phyloP scores from a whole-genome alignment of 2,888 invertebrate genomes.

The Chymomyza fuscimana region DNA sequence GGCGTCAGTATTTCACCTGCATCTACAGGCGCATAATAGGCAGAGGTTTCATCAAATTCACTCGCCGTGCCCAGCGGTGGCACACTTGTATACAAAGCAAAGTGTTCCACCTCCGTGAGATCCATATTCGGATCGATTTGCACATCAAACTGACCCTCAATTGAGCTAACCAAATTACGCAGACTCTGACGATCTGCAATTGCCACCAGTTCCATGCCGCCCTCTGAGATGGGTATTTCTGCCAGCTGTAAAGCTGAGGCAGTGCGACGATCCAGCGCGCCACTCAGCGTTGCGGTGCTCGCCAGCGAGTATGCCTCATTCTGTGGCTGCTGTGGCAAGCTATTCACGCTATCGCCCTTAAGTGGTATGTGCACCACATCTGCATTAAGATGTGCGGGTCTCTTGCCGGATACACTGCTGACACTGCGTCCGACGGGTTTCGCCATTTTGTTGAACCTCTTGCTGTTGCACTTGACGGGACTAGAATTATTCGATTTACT shows the following conservation, averaged over 20 bases:
- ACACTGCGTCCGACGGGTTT: constrained; percentile 83
- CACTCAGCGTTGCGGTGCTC: constrained; percentile 78
- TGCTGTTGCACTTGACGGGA: constrained; percentile 55
- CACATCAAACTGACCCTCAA: constrained; percentile 79
- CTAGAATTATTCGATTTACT: constrained; percentile 41
- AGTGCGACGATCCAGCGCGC: constrained; percentile 78
- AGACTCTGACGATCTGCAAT: constrained; percentile 80
- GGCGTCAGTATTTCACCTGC: constrained; percentile 85
- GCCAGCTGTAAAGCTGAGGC: constrained; percentile 79
- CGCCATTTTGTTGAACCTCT: constrained; percentile 68
- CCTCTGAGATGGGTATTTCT: constrained; percentile 79
- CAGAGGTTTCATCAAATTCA: constrained; percentile 93
- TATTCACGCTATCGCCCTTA: constrained; percentile 82
- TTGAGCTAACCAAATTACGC: constrained; percentile 76
- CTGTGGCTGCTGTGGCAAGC: constrained; percentile 80
- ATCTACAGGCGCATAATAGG: constrained; percentile 92
- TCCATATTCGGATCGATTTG: constrained; percentile 82
- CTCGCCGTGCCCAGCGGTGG: constrained; percentile 92
- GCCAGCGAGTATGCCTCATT: constrained; percentile 79
- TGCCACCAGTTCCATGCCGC: constrained; percentile 83
- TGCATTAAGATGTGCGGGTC: constrained; percentile 82
- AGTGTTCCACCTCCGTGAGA: constrained; percentile 92
- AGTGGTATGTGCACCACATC: constrained; percentile 85
- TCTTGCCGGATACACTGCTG: constrained; percentile 83
- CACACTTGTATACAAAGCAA: constrained; percentile 91